Evolutionary conservation across 2,888 invertebrate genomes (phyloP).

Genomic region (Epinotia brunnichana): DNA sequence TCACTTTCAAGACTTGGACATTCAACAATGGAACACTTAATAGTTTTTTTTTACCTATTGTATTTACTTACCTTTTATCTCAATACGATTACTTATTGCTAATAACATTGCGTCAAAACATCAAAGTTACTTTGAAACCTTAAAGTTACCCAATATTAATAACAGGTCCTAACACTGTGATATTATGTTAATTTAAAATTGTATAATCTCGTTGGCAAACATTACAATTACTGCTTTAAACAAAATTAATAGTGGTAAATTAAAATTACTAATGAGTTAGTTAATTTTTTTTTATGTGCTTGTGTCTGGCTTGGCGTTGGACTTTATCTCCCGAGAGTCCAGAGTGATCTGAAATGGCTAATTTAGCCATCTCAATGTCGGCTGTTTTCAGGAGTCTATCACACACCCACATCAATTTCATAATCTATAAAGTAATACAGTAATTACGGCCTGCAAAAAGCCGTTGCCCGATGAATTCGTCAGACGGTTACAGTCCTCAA

Average conservation of each 20-base stretch:
- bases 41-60: too few relatives aligned
- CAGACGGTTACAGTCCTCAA: slow-evolving; percentile 84
- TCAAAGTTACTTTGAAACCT: background rate
- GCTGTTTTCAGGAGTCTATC: slow-evolving; percentile 20
- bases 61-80: background rate
- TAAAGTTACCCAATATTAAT: background rate
- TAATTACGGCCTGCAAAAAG: slow-evolving; percentile 79
- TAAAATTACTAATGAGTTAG: too few relatives aligned
- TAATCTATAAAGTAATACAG: slow-evolving; percentile 71
- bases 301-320: background rate
- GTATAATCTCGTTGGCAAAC: too few relatives aligned
- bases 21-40: too few relatives aligned
- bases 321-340: background rate
- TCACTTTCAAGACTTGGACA: too few relatives aligned
- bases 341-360: background rate
- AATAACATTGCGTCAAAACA: background rate
- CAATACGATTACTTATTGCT: background rate
- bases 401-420: slow-evolving; percentile 47
- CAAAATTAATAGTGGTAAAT: too few relatives aligned
- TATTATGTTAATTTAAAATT: too few relatives aligned
- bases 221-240: too few relatives aligned
- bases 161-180: background rate
- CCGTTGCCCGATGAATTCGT: slow-evolving; percentile 84
- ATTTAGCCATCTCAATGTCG: background rate
- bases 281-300: background rate